Evolutionary conservation across 2,113 vertebrate genomes (phyloP).

Genomic region (Melanostigma gelatinosum): DNA sequence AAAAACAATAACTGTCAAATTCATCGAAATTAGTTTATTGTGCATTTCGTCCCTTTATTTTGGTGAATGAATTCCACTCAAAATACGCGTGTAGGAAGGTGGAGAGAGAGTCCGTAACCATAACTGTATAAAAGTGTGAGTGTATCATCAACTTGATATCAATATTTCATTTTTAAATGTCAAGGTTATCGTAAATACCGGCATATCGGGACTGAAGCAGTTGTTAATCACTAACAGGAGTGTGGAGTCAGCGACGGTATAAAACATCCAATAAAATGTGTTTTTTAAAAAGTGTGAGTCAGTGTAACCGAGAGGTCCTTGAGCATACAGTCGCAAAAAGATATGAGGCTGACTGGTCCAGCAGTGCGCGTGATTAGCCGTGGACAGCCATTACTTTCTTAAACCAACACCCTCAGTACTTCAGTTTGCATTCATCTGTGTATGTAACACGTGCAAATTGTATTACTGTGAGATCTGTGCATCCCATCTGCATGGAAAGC

Average conservation of each 20-base stretch:
- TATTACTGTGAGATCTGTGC: slow-evolving; percentile 6
- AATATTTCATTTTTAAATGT: not conserved
- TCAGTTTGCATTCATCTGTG: not conserved
- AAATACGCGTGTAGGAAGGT: not conserved
- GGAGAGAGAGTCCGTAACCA: not conserved
- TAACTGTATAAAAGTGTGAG: not conserved
- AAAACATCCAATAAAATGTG: not conserved
- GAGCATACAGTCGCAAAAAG: too few species aligned
- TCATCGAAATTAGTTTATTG: not conserved
- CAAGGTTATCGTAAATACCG: not conserved
- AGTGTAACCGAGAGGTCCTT: not conserved
- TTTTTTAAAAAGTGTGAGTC: not conserved
- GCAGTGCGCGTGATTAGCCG: not conserved
- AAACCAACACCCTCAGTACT: not conserved
- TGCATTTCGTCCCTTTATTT: not conserved
- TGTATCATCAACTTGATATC: not conserved
- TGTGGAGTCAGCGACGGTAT: not conserved
- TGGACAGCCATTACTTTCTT: not conserved
- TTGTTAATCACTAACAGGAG: not conserved
- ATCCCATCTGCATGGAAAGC: slow-evolving; percentile 22
- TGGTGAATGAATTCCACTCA: not conserved
- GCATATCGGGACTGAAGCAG: not conserved
- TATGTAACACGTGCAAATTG: not conserved
- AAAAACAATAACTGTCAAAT: not conserved
- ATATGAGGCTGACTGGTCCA: not conserved